Evolutionary conservation across 2,113 vertebrate species (phyloP).

Genomic region (Muscicapa adusta): DNA sequence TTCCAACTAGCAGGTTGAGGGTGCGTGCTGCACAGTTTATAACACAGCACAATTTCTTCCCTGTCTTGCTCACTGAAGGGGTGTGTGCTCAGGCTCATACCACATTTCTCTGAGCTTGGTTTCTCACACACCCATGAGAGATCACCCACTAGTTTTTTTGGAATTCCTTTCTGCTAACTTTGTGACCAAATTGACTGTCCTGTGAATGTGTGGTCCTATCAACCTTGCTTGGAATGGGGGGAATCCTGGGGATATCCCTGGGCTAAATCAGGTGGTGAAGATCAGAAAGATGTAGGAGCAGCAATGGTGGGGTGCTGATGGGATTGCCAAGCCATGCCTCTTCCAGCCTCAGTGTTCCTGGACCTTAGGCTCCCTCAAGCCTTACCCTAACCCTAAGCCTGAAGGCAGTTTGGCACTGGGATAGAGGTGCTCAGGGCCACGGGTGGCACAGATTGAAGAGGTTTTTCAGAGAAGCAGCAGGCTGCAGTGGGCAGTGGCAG

Average conservation of each 20-base stretch:
- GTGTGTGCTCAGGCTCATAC: rapidly evolving
- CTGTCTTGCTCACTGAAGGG: rapidly evolving
- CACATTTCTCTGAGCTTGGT: background rate
- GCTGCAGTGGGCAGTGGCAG: background rate
- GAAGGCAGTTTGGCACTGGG: background rate
- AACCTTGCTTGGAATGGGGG: too few species aligned
- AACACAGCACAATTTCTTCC: background rate
- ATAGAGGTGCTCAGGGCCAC: rapidly evolving
- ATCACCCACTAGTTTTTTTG: background rate
- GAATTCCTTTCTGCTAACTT: background rate
- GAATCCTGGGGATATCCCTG: background rate
- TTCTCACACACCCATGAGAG: background rate
- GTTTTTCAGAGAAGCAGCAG: background rate
- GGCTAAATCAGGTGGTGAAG: background rate
- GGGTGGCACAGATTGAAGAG: background rate
- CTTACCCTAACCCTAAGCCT: background rate
- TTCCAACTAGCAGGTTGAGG: background rate
- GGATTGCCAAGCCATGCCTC: rapidly evolving
- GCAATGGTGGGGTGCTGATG: background rate
- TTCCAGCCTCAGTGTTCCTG: background rate
- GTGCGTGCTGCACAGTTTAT: rapidly evolving
- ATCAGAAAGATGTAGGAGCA: background rate
- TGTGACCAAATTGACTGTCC: rapidly evolving
- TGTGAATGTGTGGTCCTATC: background rate
- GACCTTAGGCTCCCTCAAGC: background rate